Percentiles rank a stretch among this genome's conserved stretches.
Evolutionary conservation across 2,113 vertebrate species (phyloP).

Genomic region (Datnioides undecimradiatus): DNA sequence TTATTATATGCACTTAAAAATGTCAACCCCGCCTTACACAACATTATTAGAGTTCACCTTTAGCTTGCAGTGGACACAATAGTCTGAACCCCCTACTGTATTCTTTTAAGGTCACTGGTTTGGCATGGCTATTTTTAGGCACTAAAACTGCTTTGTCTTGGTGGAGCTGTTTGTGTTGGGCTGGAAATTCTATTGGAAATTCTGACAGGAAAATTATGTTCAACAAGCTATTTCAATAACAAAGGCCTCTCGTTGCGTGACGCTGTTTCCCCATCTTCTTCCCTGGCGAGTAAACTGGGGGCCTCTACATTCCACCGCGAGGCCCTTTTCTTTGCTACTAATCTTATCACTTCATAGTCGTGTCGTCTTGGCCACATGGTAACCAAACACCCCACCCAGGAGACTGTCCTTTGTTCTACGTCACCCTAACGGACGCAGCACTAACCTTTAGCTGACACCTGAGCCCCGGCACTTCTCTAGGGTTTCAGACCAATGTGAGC

Average conservation of each 20-base stretch:
- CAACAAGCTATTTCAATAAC: conserved; percentile 8
- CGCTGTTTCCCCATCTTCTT: background rate
- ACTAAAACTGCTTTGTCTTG: conserved; percentile 12
- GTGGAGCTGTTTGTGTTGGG: conserved; percentile 18
- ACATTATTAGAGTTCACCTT: background rate
- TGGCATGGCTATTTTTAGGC: conserved; percentile 49
- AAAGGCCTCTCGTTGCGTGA: conserved; percentile 45
- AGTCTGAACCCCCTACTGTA: background rate
- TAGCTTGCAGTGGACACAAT: conserved; percentile 14
- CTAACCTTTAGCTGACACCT: conserved; percentile 78
- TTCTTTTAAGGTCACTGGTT: conserved; percentile 27
- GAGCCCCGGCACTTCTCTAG: conserved; percentile 70
- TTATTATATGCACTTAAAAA: background rate
- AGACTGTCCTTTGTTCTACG: conserved; percentile 75
- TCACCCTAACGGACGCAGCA: conserved; percentile 68
- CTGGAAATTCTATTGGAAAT: conserved; percentile 53
- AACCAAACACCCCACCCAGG: conserved; percentile 65
- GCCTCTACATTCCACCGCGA: conserved; percentile 40
- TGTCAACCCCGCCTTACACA: background rate
- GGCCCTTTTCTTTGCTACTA: conserved; percentile 48
- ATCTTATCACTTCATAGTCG: conserved; percentile 48
- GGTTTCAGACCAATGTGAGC: conserved; percentile 79
- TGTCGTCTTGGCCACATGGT: conserved; percentile 54
- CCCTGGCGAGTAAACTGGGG: background rate
- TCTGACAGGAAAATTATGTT: conserved; percentile 49